Percentiles rank a stretch among this genome's conserved stretches.
Evolutionary conservation across 2,113 vertebrate genomes (phyloP).

Genomic region (Condylura cristata): DNA sequence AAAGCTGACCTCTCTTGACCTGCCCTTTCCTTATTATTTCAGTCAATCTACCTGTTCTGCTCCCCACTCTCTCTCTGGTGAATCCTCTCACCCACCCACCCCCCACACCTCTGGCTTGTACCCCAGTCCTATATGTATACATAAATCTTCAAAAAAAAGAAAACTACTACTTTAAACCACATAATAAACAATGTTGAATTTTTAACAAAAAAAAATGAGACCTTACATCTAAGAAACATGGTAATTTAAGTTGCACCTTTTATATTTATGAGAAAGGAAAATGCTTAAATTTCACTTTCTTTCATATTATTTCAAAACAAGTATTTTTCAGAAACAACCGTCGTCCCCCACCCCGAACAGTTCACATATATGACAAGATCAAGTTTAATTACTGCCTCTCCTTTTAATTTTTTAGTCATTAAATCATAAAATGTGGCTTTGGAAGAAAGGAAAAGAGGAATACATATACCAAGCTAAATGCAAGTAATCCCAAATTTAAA

Average conservation of each 20-base stretch:
- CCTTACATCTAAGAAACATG: not conserved
- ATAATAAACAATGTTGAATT: not conserved
- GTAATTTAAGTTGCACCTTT: not conserved
- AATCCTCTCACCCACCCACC: too few species aligned
- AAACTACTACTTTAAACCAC: too few species aligned
- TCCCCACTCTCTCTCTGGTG: too few species aligned
- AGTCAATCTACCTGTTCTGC: too few species aligned
- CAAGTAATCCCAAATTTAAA: not conserved
- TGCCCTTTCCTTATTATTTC: too few species aligned
- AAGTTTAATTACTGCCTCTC: not conserved
- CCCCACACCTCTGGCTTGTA: too few species aligned
- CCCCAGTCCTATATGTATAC: too few species aligned
- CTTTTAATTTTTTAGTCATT: not conserved
- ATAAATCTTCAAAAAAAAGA: too few species aligned
- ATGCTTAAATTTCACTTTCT: not conserved
- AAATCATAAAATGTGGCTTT: not conserved
- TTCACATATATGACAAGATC: constrained; percentile 1
- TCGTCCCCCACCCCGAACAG: too few species aligned
- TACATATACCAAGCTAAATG: not conserved
- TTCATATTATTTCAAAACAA: not conserved
- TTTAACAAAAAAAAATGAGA: constrained; percentile 40
- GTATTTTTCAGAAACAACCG: too few species aligned
- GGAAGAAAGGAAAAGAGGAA: not conserved
- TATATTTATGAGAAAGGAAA: constrained; percentile 16
- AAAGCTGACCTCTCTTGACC: too few species aligned